Conservation (phyloP, 2,888 invertebrate genomes). For the Amiota minor region DNA sequence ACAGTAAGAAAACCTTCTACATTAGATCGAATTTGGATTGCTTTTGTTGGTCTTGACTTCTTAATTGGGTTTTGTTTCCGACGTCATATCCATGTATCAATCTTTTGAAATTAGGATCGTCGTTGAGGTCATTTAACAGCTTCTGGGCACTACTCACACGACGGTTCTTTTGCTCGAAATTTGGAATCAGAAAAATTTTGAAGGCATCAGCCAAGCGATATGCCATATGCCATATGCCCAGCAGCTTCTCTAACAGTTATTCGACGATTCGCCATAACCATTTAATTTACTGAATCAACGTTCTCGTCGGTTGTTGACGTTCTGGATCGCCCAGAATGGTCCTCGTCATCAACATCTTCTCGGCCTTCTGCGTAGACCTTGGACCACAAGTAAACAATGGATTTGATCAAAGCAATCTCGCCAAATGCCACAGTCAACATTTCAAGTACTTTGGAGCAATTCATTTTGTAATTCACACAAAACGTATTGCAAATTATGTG, state of each 20-base stretch:
- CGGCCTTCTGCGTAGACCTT: too few relatives aligned
- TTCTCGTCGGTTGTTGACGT: neutral
- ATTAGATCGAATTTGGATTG: too few relatives aligned
- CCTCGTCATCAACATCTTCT: neutral
- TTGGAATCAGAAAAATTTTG: neutral
- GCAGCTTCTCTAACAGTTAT: neutral
- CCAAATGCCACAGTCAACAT: slow-evolving; percentile 54
- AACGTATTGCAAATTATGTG: neutral
- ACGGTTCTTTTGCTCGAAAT: too few relatives aligned
- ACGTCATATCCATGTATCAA: too few relatives aligned
- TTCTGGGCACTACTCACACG: too few relatives aligned
- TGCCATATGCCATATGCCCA: neutral
- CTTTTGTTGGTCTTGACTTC: too few relatives aligned
- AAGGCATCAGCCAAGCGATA: neutral
- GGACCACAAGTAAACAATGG: neutral
- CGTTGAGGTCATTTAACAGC: too few relatives aligned
- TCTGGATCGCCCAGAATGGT: neutral
- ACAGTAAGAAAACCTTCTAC: too few relatives aligned
- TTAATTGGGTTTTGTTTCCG: too few relatives aligned
- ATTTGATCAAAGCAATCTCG: slow-evolving; percentile 48
- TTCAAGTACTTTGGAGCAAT: slow-evolving; percentile 55
- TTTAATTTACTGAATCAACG: neutral
- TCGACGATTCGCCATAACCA: neutral
- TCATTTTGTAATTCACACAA: neutral
- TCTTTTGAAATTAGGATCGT: too few relatives aligned